Percentiles rank a stretch among this genome's conserved stretches.
Evolutionary conservation across 2,113 vertebrate species (phyloP).

Genomic region (Aegithalos caudatus): DNA sequence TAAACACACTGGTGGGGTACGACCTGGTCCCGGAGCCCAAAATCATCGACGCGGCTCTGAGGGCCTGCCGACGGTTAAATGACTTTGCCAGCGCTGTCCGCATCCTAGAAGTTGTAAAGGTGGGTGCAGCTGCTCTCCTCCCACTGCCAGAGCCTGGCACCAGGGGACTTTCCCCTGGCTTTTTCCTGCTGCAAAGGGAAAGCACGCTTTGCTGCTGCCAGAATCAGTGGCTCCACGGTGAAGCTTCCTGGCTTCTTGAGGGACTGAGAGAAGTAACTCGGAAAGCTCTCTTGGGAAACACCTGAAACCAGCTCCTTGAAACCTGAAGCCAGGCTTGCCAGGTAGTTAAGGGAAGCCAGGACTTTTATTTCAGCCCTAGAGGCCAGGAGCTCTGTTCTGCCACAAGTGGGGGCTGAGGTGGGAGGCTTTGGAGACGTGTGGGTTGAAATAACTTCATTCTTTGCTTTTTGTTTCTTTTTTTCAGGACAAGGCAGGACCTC

Average conservation of each 20-base stretch:
- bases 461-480: neutral
- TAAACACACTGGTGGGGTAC: constrained; percentile 93
- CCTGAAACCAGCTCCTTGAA: neutral
- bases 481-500: constrained; percentile 92
- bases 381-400: neutral
- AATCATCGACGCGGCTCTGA: constrained; percentile 92
- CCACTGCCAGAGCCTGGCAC: fast-evolving
- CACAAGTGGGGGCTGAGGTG: neutral
- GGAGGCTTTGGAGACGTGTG: neutral
- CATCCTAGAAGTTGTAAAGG: constrained; percentile 95
- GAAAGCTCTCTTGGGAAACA: neutral
- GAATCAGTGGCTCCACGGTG: fast-evolving
- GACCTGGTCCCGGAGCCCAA: constrained; percentile 98
- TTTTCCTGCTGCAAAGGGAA: neutral
- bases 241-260: neutral
- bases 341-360: neutral
- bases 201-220: fast-evolving
- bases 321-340: neutral
- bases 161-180: neutral
- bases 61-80: constrained; percentile 91
- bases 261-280: neutral
- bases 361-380: neutral
- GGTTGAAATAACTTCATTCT: neutral
- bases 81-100: constrained; percentile 93
- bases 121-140: constrained; percentile 44